Conservation (phyloP, 92 coral and sea anemone genomes). For the Paragorgia papillata region DNA sequence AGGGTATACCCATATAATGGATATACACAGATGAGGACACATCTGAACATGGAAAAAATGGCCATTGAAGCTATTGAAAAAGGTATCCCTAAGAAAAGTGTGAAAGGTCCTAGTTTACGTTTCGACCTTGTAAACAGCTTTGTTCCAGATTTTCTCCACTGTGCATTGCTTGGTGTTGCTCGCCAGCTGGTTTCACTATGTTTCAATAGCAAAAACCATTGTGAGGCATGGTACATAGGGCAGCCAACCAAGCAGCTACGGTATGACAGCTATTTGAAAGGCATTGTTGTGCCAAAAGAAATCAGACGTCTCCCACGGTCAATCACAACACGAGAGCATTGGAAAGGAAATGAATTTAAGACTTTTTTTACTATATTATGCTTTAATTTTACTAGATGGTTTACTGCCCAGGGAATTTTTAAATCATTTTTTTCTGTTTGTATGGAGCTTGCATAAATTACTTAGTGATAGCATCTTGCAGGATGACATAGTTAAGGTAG, state of each 20-base stretch:
- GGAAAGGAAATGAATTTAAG: slow-evolving; percentile 38
- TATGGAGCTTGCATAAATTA: slow-evolving; percentile 15
- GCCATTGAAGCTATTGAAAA: neutral
- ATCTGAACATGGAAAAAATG: neutral
- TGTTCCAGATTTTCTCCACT: slow-evolving; percentile 35
- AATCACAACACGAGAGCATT: slow-evolving; percentile 16
- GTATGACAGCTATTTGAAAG: slow-evolving; percentile 6
- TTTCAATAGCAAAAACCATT: slow-evolving; percentile 21
- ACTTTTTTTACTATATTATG: neutral
- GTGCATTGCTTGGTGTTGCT: slow-evolving; percentile 38
- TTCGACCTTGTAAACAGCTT: slow-evolving; percentile 26
- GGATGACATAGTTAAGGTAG: neutral
- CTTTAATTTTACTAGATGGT: neutral
- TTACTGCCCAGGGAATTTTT: slow-evolving; percentile 2
- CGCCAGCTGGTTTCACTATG: slow-evolving; percentile 21
- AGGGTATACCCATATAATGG: slow-evolving; percentile 4
- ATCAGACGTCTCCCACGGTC: slow-evolving; percentile 28
- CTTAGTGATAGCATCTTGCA: neutral
- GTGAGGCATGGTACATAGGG: slow-evolving; percentile 25
- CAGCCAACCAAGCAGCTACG: neutral
- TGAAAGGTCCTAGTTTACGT: slow-evolving; percentile 11
- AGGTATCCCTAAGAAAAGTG: slow-evolving; percentile 9
- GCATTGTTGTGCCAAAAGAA: slow-evolving; percentile 25
- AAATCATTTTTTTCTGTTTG: slow-evolving; percentile 32
- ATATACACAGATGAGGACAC: slow-evolving; percentile 1